A percentile compares a stretch with the other conserved stretches of the same genome.
Conservation (phyloP, 2,888 invertebrate species). For the Pollenia griseotomentosa region DNA sequence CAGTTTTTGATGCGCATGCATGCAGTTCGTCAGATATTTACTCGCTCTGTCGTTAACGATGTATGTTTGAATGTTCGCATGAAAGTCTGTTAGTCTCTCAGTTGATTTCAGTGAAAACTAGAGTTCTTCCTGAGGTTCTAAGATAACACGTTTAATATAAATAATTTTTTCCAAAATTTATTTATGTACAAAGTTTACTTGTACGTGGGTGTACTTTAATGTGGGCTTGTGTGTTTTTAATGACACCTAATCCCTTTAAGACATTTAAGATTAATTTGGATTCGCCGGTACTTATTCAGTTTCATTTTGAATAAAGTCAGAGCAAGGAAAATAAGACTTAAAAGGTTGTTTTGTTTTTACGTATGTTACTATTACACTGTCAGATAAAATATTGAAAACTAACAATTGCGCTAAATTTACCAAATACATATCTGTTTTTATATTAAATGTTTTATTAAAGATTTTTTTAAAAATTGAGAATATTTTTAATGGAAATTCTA, state of each 20-base stretch:
- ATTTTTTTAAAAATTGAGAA: too few species aligned
- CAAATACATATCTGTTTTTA: too few species aligned
- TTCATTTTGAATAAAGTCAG: conserved; percentile 12
- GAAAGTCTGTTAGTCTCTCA: background rate
- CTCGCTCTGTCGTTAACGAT: background rate
- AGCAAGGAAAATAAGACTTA: background rate
- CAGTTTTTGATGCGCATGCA: conserved; percentile 31
- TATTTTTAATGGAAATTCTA: too few species aligned
- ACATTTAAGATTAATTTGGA: conserved; percentile 35
- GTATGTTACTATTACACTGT: too few species aligned
- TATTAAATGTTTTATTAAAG: too few species aligned
- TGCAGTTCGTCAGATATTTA: background rate
- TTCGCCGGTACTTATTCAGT: conserved; percentile 29
- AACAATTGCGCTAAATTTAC: too few species aligned
- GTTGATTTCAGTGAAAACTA: conserved; percentile 22
- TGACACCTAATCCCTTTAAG: conserved; percentile 17
- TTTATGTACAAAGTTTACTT: background rate
- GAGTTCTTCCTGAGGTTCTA: conserved; percentile 18
- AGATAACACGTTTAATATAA: conserved; percentile 17
- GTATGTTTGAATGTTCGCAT: background rate
- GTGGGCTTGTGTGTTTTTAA: background rate
- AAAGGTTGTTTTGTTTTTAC: too few species aligned
- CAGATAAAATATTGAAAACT: too few species aligned
- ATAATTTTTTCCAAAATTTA: background rate
- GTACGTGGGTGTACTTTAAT: background rate